Conservation (phyloP, 2,113 vertebrate species). For the Syngnathus typhle region DNA sequence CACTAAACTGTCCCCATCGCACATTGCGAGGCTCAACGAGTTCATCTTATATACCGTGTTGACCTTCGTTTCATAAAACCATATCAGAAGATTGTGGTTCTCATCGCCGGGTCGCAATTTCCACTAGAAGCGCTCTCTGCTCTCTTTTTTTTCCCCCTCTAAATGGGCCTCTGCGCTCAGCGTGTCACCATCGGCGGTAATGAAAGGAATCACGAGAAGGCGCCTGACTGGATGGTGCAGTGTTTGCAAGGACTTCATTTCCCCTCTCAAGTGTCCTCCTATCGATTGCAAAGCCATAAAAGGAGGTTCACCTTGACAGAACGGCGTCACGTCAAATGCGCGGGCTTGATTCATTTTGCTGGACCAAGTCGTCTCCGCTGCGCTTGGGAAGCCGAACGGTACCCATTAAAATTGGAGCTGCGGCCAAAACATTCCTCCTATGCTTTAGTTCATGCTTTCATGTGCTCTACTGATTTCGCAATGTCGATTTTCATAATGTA, state of each 20-base stretch:
- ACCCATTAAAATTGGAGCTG: not conserved
- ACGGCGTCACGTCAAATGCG: not conserved
- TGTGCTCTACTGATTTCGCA: not conserved
- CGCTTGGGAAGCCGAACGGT: not conserved
- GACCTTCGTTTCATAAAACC: constrained; percentile 35
- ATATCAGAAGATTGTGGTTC: not conserved
- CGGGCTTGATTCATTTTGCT: not conserved
- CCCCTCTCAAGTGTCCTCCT: not conserved
- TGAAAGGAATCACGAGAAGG: constrained; percentile 32
- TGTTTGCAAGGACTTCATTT: constrained; percentile 18
- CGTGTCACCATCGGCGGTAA: constrained; percentile 28
- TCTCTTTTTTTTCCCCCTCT: constrained; percentile 27
- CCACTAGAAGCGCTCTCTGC: constrained; percentile 23
- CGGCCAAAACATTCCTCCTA: not conserved
- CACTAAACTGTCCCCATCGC: not conserved
- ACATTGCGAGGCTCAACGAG: not conserved
- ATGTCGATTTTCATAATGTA: not conserved
- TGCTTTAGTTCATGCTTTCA: not conserved
- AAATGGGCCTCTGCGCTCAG: constrained; percentile 31
- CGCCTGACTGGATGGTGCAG: constrained; percentile 24
- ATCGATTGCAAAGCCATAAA: not conserved
- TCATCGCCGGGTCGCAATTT: constrained; percentile 24
- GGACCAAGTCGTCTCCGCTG: not conserved
- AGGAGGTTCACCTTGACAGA: constrained; percentile 8
- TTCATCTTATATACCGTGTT: constrained; percentile 10